Evolutionary conservation across 2,888 invertebrate species (phyloP), one percentile per base, ranked within the genome.

Genomic region (Tachina grossa): DNA sequence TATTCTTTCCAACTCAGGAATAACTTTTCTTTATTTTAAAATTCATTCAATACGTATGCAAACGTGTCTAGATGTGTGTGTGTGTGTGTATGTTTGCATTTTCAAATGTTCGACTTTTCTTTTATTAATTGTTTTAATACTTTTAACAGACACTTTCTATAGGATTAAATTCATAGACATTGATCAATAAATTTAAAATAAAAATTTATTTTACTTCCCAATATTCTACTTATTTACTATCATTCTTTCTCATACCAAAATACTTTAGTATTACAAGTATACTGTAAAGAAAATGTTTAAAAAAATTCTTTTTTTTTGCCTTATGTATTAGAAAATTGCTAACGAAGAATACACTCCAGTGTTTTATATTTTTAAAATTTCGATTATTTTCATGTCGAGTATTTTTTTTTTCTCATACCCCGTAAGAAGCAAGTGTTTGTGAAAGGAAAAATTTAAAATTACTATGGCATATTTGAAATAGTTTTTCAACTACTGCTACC

Each of bases 401-500:
- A 51, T 76, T 59, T n/a, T 47, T 9, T 11, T 68, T 31, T 31
- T 6, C 31, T 31, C 6, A 31, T 31, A 1, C 6, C 10, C 22
- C 5, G 59, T 11, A 19, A 19, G 39, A 41, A 9, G 9, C 31
- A 49, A 1, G 10, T 39, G 9, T 39, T 39, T 65, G 19, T 65
- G 13, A 41, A 72, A 65, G 57, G 55, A 72, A 83, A 71, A 76
- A 63, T 61, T 72, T 9, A 39, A 79, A 79, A 76, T 84, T 76
- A 71, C 79, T 84, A 49, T 80, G 79, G 75, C 75, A 84, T 79
- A 84, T 61, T 75, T 69, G 65, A 66, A 80, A 76, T 76, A 65
- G 63, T 57, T 82, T 76, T 31, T 22, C 65, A 41, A 61, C 43
- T 49, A 51, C 19, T 51, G n/a, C 66, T 63, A 19, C 75, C 41